Evolutionary conservation across 2,797 vertebrate species (phyloP), one percentile per base, ranked within the genome.

Genomic region (Vireo griseus): DNA sequence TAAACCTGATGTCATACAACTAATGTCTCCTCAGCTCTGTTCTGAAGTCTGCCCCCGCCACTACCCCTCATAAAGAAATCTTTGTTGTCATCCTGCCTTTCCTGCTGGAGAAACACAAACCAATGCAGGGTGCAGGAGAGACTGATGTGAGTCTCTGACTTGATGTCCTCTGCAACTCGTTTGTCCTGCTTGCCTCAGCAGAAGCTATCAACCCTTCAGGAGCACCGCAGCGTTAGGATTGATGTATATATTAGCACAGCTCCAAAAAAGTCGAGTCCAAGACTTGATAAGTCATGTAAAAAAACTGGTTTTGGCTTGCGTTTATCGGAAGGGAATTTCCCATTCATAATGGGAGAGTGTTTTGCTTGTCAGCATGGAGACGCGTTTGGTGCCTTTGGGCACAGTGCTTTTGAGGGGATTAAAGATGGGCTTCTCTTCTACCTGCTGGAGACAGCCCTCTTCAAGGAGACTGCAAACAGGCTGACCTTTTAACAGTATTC

Each of bases 321-420:
- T 88, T 95, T 96, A 66, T 94, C 26, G 1, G 65, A 52, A 88
- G 82, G 82, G 91, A 84, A 72, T 91, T 95, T 91, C 95, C 90
- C 92, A 88, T 94, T 94, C 77, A 39, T 88, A 69, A 35, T 24
- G 6, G 2, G n/a, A 33, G 63, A 78, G 88, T 42, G 55, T 80
- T 94, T 72, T 55, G 40, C 85, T 73, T 67, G 78, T 83, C 79
- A 92, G 89, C 13, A 2, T 87, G 91, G 92, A 94, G 88, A 44
- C 31, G 13, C 8, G 11, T 77, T 74, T 1, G 4, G 50, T 72
- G 73, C 88, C 88, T 83, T 78, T 0, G 7, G 86, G 68, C 5
- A 3, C 54, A 13, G 42, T 29, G 74, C 1, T 2, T 67, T 80
- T 29, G 26, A 40, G 73, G 65, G 79, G 55, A 44, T 84, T 88